phyloP scores from a whole-genome alignment of 2,113 vertebrate species.

The Cichladusa arquata region DNA sequence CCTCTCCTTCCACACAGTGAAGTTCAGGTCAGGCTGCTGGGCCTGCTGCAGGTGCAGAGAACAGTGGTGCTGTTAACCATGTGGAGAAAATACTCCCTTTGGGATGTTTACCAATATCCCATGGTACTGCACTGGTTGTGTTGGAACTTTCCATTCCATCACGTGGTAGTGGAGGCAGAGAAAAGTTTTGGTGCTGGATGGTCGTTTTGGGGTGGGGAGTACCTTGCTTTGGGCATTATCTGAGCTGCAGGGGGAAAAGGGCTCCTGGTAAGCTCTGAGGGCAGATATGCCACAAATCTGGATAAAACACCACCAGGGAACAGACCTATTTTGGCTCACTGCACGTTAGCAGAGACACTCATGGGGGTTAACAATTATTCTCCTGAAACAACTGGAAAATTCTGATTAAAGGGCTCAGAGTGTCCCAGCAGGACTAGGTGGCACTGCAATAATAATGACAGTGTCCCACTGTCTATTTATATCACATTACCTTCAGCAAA shows the following conservation, averaged over 20 bases:
- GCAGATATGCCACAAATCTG: not conserved
- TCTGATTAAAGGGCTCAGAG: not conserved
- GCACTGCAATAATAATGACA: not conserved
- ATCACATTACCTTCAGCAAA: slow-evolving; percentile 85
- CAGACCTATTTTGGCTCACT: not conserved
- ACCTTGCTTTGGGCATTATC: not conserved
- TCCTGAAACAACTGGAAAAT: not conserved
- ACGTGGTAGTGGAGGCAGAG: not conserved
- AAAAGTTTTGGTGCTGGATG: not conserved
- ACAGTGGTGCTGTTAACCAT: not conserved
- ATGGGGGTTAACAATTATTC: not conserved
- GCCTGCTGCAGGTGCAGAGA: not conserved
- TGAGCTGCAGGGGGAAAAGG: not conserved
- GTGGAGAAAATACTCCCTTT: not conserved
- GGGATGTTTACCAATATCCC: not conserved
- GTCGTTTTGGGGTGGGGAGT: not conserved
- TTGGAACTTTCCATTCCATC: not conserved
- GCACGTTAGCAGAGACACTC: not conserved
- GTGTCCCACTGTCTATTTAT: not conserved
- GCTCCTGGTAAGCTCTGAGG: not conserved
- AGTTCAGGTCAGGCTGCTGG: not conserved
- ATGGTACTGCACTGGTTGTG: not conserved
- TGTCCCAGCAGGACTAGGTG: not conserved
- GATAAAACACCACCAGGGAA: not conserved
- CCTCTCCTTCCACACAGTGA: not conserved